Conservation (phyloP, 2,113 vertebrate species). For the Cryptomyrus ogoouensis region DNA sequence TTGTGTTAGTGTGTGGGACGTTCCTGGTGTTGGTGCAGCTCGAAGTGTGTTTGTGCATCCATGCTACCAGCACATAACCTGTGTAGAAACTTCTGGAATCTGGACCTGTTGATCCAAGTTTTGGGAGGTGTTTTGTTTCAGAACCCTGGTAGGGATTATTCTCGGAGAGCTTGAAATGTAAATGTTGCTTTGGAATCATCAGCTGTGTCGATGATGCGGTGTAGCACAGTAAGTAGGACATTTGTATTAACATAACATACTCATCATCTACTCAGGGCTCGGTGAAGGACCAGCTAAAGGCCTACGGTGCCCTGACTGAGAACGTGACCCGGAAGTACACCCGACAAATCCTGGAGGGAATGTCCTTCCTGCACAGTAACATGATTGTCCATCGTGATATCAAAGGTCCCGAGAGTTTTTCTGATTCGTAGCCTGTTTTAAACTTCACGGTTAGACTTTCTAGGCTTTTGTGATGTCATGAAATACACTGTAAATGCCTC, state of each 20-base stretch:
- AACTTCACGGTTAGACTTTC: neutral
- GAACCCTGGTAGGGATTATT: neutral
- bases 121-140: neutral
- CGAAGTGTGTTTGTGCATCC: neutral
- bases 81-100: neutral
- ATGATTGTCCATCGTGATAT: constrained; percentile 3
- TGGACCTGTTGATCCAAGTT: neutral
- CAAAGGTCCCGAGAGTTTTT: neutral
- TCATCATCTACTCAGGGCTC: neutral
- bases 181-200: neutral
- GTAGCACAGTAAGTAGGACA: neutral
- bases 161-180: neutral
- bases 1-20: neutral
- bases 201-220: neutral
- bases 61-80: neutral
- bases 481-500: neutral
- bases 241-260: neutral
- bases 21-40: neutral
- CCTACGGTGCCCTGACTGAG: neutral
- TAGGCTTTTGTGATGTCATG: neutral
- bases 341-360: neutral
- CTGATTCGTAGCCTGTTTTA: neutral
- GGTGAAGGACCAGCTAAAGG: neutral
- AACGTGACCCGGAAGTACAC: constrained; percentile 4
- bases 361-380: constrained; percentile 3